Evolutionary conservation across 2,113 vertebrate species (phyloP).

Genomic region (Symphodus melops): DNA sequence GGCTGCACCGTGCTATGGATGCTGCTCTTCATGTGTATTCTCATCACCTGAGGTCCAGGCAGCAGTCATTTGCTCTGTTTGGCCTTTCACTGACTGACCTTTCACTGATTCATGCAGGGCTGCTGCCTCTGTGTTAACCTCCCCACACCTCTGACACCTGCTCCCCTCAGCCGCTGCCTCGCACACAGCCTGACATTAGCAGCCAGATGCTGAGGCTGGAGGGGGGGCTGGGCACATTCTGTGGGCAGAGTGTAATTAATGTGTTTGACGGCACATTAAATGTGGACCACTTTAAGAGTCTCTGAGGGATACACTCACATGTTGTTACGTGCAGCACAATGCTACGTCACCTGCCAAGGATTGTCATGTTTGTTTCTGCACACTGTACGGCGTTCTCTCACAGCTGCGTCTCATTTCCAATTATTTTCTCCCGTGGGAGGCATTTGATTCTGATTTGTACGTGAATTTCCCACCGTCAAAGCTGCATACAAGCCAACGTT

Average conservation of each 20-base stretch:
- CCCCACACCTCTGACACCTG: constrained; percentile 44
- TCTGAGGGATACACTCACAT: constrained; percentile 16
- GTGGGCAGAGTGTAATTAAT: constrained; percentile 61
- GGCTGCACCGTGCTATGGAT: constrained; percentile 15
- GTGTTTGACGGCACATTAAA: constrained; percentile 61
- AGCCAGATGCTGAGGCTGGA: constrained; percentile 27
- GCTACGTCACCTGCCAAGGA: constrained; percentile 19
- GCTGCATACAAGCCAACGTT: not conserved
- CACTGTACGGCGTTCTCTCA: not conserved
- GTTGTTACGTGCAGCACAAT: not conserved
- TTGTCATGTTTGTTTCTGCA: not conserved
- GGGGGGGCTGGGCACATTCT: constrained; percentile 15
- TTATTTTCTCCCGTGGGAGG: not conserved
- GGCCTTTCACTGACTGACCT: constrained; percentile 61
- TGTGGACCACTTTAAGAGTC: constrained; percentile 27
- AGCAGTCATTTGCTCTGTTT: constrained; percentile 40
- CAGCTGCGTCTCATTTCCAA: not conserved
- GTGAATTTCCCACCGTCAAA: not conserved
- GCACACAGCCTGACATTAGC: constrained; percentile 15
- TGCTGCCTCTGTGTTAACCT: constrained; percentile 54
- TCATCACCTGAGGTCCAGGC: constrained; percentile 45
- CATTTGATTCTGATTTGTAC: not conserved
- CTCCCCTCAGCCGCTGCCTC: constrained; percentile 15
- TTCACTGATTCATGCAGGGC: constrained; percentile 63
- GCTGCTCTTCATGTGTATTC: constrained; percentile 45